A percentile compares a stretch with the other conserved stretches of the same genome.
Evolutionary conservation across 2,113 vertebrate species (phyloP).

Genomic region (Pantherophis guttatus): DNA sequence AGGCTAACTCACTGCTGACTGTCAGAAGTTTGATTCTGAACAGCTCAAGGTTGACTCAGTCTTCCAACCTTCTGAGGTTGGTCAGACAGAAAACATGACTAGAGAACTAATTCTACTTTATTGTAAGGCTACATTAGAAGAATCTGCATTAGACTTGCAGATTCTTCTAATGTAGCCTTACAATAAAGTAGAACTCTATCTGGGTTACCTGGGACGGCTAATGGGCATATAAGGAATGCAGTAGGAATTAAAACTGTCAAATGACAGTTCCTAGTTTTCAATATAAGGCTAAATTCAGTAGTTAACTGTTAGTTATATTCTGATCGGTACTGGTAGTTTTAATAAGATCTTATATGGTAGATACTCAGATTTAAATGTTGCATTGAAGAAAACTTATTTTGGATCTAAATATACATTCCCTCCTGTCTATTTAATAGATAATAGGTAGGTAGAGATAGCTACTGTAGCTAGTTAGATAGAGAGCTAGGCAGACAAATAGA

Average conservation of each 20-base stretch:
- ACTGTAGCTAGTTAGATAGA: too few relatives aligned
- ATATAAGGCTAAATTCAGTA: background rate
- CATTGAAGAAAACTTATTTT: background rate
- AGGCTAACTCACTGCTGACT: too few relatives aligned
- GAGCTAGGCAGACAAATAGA: background rate
- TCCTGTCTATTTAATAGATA: background rate
- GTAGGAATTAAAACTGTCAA: background rate
- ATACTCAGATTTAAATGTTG: background rate
- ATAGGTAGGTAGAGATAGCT: background rate
- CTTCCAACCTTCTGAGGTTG: background rate
- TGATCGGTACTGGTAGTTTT: background rate
- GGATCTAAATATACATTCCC: background rate
- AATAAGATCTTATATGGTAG: background rate
- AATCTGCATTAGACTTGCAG: background rate
- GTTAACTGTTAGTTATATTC: background rate
- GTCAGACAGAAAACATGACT: background rate
- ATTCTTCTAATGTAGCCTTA: too few relatives aligned
- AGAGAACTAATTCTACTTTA: background rate
- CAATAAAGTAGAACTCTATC: too few relatives aligned
- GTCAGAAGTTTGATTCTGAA: too few relatives aligned
- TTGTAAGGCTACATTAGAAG: background rate
- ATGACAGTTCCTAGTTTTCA: background rate
- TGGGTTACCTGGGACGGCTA: too few relatives aligned
- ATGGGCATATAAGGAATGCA: background rate
- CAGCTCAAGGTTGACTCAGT: too few relatives aligned